Evolutionary conservation across 1,140 invertebrate species (phyloP).

Genomic region (Akabosia matsudoensis): DNA sequence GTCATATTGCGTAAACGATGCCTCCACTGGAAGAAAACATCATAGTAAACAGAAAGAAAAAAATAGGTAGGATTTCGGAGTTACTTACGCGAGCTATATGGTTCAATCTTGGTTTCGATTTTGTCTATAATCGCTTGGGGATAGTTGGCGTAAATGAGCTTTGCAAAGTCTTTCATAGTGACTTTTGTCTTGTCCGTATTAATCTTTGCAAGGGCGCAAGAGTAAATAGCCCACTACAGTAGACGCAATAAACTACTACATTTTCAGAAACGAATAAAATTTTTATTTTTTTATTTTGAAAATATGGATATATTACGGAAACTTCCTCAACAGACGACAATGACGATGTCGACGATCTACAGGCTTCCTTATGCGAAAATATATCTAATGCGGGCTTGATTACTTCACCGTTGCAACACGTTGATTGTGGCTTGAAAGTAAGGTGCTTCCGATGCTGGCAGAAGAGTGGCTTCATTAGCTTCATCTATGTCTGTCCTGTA

Average conservation of each 20-base stretch:
- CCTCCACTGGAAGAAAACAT: background rate
- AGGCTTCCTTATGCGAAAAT: background rate
- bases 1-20: background rate
- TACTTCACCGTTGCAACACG: slow-evolving; percentile 22
- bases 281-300: background rate
- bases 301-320: background rate
- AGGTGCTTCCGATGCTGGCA: slow-evolving; percentile 4
- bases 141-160: slow-evolving; percentile 31
- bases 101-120: slow-evolving; percentile 4
- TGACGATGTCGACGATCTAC: background rate
- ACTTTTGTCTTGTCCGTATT: background rate
- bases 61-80: background rate
- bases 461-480: background rate
- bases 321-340: background rate
- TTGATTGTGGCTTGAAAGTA: slow-evolving; percentile 24
- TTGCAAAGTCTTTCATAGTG: slow-evolving; percentile 22
- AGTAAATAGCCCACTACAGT: slow-evolving; percentile 30
- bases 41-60: background rate
- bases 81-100: background rate
- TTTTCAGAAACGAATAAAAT: background rate
- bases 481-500: background rate
- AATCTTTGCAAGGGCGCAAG: slow-evolving; percentile 4
- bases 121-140: background rate
- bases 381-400: slow-evolving; percentile 27
- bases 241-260: background rate